These are phyloP conservation scores for Acridotheres tristis DNA, from an alignment of 2,797 vertebrate species.

Conservation along the genomic window DNA sequence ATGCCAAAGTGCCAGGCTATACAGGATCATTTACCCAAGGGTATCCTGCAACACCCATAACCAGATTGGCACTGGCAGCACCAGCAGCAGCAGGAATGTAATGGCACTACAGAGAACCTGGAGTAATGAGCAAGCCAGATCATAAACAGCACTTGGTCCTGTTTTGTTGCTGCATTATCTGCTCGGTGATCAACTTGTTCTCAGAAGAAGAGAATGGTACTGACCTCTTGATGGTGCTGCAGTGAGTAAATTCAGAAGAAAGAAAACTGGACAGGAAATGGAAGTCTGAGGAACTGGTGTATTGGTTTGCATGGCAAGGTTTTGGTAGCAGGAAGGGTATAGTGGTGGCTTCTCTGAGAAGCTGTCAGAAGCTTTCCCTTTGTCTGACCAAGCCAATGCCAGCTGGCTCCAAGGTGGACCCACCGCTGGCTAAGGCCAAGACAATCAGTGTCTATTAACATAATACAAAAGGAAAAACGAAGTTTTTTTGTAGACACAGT, in stretches of 20 bases:
- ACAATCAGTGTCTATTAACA: not conserved
- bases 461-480: not conserved
- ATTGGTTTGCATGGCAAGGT: not conserved
- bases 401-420: not conserved
- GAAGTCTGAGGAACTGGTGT: not conserved
- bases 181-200: not conserved
- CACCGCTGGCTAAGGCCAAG: not conserved
- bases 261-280: not conserved
- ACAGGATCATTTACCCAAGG: not conserved
- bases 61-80: not conserved
- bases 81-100: not conserved
- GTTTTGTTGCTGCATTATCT: not conserved
- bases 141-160: not conserved
- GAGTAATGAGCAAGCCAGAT: not conserved
- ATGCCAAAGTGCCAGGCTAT: not conserved
- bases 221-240: not conserved
- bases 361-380: not conserved
- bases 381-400: not conserved
- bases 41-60: not conserved
- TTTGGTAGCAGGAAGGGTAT: not conserved
- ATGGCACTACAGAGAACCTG: not conserved
- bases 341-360: not conserved
- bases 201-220: not conserved
- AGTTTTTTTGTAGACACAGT: fast-evolving
- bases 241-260: not conserved